Base-by-base conservation (phyloP, 2,888 invertebrate species). In the Volucella inflata region DNA sequence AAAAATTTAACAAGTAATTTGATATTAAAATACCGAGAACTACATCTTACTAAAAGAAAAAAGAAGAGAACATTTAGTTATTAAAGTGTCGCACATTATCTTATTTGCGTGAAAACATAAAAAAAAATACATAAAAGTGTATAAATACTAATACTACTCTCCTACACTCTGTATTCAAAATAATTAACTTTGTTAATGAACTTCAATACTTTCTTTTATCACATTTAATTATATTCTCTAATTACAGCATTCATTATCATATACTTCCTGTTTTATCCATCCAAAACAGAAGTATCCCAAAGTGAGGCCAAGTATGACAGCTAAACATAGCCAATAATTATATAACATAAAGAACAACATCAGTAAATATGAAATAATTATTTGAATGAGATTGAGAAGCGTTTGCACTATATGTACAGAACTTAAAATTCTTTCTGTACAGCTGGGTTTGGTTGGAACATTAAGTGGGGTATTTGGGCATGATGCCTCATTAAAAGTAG, bases 311-410 rank as follows among this genome's bases (percentile, higher is more conserved):
- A 92, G 85, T 2, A 92, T 76, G 55, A 92, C 90, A 1, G 91
- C 90, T 74, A 92, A 71, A 60, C 91, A 92, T 0, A 92, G 84
- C 91, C 92, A 92, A 87, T 91, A 91, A 87, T 92, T 92, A 85
- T 87, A 92, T 8, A 87, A 89, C 92, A 92, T 92, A 44, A 92
- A 90, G 62, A 92, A 88, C 88, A 92, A 88, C 92, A 92, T 92
- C 30, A 92, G 87, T 59, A 92, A 70, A 72, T 92, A 92, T 30
- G 92, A 91, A 12, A 92, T 82, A 4, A 89, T 78, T 10, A 92
- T 88, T 85, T 92, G 92, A 14, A 91, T 36, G 6, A 91, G 72
- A 88, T 91, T 90, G 17, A 92, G 80, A 0, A 89, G 30, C 0
- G 90, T 89, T 87, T 92, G 92, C 14, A 90, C 53, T 2, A 91